Conservation (phyloP, 2,888 invertebrate species). For the Marronus borbonicus region DNA sequence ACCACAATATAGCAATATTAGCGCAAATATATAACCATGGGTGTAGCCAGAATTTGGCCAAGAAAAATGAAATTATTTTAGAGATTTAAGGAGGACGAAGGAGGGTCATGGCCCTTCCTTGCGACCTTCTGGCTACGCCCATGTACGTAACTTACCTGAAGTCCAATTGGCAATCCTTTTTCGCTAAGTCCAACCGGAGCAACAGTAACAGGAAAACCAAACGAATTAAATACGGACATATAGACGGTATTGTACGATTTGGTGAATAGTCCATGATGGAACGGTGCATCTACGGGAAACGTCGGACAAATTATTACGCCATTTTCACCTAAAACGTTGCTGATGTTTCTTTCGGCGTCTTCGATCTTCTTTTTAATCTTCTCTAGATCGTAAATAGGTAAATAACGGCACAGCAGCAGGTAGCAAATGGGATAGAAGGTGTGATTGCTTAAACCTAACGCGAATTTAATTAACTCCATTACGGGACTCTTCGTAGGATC, state of each 20-base stretch:
- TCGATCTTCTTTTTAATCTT: constrained; percentile 35
- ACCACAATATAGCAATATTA: background rate
- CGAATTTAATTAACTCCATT: constrained; percentile 23
- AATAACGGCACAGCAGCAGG: constrained; percentile 70
- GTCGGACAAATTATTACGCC: constrained; percentile 92
- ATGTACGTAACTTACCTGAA: constrained; percentile 75
- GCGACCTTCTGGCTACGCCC: too few relatives aligned
- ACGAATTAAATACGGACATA: constrained; percentile 88
- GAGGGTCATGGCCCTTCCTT: too few relatives aligned
- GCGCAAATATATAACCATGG: background rate
- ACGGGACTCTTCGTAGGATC: background rate
- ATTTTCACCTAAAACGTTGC: constrained; percentile 84
- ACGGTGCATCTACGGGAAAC: constrained; percentile 90
- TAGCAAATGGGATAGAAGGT: constrained; percentile 35
- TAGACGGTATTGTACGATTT: constrained; percentile 90
- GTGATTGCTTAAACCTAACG: constrained; percentile 24
- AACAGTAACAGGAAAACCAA: constrained; percentile 90
- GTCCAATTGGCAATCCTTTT: constrained; percentile 89
- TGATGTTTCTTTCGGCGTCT: constrained; percentile 64
- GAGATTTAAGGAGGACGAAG: too few relatives aligned
- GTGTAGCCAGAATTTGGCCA: too few relatives aligned
- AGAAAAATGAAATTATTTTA: background rate
- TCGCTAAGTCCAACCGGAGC: constrained; percentile 88
- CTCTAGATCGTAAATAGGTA: constrained; percentile 9
- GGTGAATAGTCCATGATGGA: constrained; percentile 88